These are phyloP conservation scores for Tragelaphus buxtoni DNA, from an alignment of 2,113 vertebrate genomes.

Conservation along the genomic window DNA sequence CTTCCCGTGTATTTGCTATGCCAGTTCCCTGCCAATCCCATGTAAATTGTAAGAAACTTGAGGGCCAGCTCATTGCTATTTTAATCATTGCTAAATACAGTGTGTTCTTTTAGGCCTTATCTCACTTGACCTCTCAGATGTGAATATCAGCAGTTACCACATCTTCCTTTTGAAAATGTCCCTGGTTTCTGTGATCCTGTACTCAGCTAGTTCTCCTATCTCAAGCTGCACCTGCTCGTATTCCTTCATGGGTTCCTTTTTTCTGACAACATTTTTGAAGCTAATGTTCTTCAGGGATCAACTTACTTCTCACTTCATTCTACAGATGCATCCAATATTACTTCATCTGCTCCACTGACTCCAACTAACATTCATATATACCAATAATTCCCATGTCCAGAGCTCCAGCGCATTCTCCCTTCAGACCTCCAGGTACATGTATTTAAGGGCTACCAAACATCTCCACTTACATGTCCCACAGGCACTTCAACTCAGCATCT, in stretches of 20 bases:
- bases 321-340: background rate
- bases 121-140: background rate
- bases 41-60: background rate
- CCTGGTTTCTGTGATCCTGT: background rate
- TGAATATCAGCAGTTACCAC: background rate
- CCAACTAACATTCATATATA: background rate
- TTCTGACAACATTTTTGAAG: background rate
- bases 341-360: background rate
- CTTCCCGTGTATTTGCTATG: background rate
- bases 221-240: background rate
- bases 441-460: background rate
- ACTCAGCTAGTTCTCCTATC: background rate
- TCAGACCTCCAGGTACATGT: background rate
- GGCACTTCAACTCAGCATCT: background rate
- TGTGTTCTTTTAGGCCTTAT: background rate
- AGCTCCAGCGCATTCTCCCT: background rate
- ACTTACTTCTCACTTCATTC: background rate
- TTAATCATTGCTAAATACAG: background rate
- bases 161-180: background rate
- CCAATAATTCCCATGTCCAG: background rate
- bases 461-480: background rate
- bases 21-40: background rate
- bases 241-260: background rate
- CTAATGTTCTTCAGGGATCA: background rate
- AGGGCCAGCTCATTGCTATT: background rate